A percentile compares a stretch with the other conserved stretches of the same genome.
phyloP scores from a whole-genome alignment of 2,113 vertebrate genomes.

The Oryzias melastigma region DNA sequence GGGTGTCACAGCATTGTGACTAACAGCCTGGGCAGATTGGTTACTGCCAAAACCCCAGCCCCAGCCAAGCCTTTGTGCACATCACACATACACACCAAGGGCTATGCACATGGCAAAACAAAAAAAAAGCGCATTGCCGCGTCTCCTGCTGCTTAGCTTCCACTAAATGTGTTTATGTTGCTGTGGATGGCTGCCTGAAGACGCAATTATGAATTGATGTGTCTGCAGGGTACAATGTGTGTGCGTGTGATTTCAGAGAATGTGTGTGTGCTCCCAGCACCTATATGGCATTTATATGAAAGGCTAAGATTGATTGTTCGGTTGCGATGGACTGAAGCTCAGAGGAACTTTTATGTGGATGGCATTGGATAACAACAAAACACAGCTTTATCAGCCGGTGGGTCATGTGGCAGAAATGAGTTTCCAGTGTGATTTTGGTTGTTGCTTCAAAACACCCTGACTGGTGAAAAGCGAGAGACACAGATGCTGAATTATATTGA shows the following conservation, averaged over 20 bases:
- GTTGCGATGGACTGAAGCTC: constrained; percentile 14
- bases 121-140: constrained; percentile 10
- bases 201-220: constrained; percentile 60
- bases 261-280: constrained; percentile 22
- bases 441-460: background rate
- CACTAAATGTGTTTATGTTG: constrained; percentile 63
- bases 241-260: constrained; percentile 7
- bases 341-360: constrained; percentile 5
- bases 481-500: background rate
- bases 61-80: constrained; percentile 29
- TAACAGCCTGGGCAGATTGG: constrained; percentile 62
- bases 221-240: constrained; percentile 37
- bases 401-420: background rate
- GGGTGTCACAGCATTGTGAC: constrained; percentile 61
- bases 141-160: constrained; percentile 46
- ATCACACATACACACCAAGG: constrained; percentile 9
- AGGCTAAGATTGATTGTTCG: constrained; percentile 33
- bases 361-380: constrained; percentile 12
- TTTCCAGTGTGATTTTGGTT: background rate
- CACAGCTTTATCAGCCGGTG: constrained; percentile 6
- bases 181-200: constrained; percentile 58
- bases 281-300: constrained; percentile 16
- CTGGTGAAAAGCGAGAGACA: background rate
- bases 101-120: background rate
- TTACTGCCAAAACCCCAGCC: constrained; percentile 41